Evolutionary conservation across 1,140 invertebrate genomes (phyloP).

Genomic region (Lepidurus packardi): DNA sequence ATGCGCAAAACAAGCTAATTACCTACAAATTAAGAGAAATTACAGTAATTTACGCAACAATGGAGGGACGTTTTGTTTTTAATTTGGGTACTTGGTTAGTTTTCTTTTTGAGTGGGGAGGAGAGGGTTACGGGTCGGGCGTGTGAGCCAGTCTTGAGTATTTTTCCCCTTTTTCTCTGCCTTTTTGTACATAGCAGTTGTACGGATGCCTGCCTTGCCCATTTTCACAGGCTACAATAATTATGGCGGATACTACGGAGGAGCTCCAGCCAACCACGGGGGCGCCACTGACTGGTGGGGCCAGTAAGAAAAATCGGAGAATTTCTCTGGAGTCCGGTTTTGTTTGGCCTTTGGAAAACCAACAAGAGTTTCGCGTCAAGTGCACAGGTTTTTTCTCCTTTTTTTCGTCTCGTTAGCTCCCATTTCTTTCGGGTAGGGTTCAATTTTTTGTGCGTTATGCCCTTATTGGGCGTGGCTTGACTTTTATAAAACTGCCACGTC

Average conservation of each 20-base stretch:
- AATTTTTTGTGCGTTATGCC: not conserved
- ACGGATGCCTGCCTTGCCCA: constrained; percentile 31
- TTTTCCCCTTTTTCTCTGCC: constrained; percentile 30
- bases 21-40: too few species aligned
- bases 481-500: not conserved
- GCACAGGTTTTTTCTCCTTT: not conserved
- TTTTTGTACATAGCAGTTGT: constrained; percentile 29
- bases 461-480: not conserved
- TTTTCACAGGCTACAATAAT: constrained; percentile 30
- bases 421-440: not conserved
- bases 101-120: not conserved
- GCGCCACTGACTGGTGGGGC: constrained; percentile 31
- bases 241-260: constrained; percentile 30
- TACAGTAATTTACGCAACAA: not conserved
- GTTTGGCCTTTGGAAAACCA: not conserved
- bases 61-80: not conserved
- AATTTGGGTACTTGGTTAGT: constrained; percentile 1
- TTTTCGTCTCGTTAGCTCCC: not conserved
- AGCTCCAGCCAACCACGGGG: constrained; percentile 26
- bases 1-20: too few species aligned
- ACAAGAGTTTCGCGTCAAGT: not conserved
- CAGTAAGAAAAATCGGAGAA: constrained; percentile 26
- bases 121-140: constrained; percentile 17
- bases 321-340: not conserved
- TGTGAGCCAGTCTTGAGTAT: constrained; percentile 23